Evolutionary conservation across 2,888 invertebrate genomes (phyloP).

Genomic region (Cephus rjabovi): DNA sequence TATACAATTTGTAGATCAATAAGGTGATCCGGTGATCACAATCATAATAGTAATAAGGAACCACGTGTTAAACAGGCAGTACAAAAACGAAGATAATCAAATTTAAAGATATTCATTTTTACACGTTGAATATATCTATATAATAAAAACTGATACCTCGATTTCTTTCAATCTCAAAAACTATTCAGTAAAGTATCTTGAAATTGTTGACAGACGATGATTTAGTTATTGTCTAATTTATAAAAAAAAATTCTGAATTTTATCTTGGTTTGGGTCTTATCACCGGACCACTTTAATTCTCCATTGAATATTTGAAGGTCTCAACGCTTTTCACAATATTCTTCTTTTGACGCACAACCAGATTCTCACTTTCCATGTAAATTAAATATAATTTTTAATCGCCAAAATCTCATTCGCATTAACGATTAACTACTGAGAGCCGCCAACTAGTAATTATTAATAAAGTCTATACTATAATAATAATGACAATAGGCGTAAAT

Average conservation of each 20-base stretch:
- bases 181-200: constrained; percentile 3
- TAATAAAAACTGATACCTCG: too few species aligned
- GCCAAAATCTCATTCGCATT: not conserved
- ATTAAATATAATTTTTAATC: constrained; percentile 15
- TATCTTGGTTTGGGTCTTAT: too few species aligned
- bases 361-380: constrained; percentile 36
- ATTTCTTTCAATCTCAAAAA: too few species aligned
- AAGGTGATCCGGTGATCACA: too few species aligned
- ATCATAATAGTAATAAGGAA: too few species aligned
- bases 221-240: too few species aligned
- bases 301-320: constrained; percentile 8
- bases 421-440: constrained; percentile 7
- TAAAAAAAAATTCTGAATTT: too few species aligned
- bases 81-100: not conserved
- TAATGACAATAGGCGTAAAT: not conserved
- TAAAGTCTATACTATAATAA: constrained; percentile 19
- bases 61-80: not conserved
- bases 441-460: constrained; percentile 20
- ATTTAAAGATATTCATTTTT: too few species aligned
- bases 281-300: constrained; percentile 4
- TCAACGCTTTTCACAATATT: constrained; percentile 12
- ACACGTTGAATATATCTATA: too few species aligned
- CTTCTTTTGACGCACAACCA: constrained; percentile 30
- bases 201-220: too few species aligned
- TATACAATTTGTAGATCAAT: not conserved